Conservation (phyloP, 2,113 vertebrate genomes). For the Azemiops feae region DNA sequence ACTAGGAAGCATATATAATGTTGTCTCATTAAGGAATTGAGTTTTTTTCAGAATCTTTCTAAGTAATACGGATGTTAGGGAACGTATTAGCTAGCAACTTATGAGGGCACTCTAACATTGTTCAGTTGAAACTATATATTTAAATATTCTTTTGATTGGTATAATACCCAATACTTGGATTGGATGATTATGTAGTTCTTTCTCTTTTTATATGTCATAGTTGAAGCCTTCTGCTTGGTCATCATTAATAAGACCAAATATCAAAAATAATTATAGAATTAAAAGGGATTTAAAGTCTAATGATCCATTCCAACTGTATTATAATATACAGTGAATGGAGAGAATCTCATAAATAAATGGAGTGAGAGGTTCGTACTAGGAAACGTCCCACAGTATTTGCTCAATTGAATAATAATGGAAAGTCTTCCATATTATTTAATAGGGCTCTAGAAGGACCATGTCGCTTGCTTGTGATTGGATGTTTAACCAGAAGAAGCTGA, state of each 20-base stretch:
- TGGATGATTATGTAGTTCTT: not conserved
- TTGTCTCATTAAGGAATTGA: not conserved
- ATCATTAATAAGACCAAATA: not conserved
- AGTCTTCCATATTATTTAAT: not conserved
- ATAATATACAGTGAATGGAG: not conserved
- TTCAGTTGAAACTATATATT: slow-evolving; percentile 18
- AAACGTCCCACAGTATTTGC: not conserved
- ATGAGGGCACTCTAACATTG: not conserved
- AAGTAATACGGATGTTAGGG: not conserved
- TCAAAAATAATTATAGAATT: not conserved
- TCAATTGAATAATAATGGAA: not conserved
- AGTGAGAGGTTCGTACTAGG: not conserved
- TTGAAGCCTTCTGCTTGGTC: not conserved
- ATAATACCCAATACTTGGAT: not conserved
- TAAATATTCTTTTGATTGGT: not conserved
- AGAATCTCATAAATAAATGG: not conserved
- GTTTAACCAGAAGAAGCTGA: not conserved
- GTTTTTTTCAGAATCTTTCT: not conserved
- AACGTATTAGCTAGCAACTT: slow-evolving; percentile 7
- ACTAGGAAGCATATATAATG: not conserved
- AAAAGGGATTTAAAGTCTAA: not conserved
- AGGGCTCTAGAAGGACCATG: not conserved
- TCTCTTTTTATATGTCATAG: not conserved
- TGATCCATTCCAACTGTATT: not conserved
- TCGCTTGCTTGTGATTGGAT: not conserved